Evolutionary conservation across 2,113 vertebrate species (phyloP).

Genomic region (Microcebus murinus): DNA sequence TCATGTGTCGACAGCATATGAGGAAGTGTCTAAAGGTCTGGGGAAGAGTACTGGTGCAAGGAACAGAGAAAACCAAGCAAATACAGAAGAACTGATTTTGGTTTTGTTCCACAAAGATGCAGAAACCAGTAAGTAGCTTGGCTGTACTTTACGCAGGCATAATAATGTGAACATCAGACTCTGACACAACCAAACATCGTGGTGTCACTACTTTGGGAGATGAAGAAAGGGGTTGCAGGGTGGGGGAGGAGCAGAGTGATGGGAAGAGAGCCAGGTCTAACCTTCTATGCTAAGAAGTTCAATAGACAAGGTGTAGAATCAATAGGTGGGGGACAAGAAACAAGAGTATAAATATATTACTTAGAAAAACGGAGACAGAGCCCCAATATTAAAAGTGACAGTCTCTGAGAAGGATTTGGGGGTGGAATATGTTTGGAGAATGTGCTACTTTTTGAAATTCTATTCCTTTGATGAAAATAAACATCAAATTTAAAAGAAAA

Average conservation of each 20-base stretch:
- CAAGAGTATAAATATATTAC: neutral
- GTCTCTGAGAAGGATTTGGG: neutral
- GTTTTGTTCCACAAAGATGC: neutral
- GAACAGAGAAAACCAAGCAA: neutral
- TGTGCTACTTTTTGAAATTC: neutral
- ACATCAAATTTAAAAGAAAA: neutral
- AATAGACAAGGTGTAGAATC: neutral
- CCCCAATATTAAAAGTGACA: neutral
- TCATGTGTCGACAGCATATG: neutral
- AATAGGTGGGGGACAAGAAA: neutral
- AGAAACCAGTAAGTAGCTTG: neutral
- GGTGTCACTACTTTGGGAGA: neutral
- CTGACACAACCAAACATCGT: neutral
- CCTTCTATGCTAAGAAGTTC: neutral
- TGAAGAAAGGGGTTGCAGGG: too few species aligned
- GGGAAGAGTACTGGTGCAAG: neutral
- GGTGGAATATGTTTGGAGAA: neutral
- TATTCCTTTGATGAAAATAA: constrained; percentile 21
- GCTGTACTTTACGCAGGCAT: neutral
- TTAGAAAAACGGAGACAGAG: neutral
- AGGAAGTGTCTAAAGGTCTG: neutral
- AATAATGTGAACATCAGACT: neutral
- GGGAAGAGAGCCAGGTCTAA: neutral
- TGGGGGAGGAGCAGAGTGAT: neutral
- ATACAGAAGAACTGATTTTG: neutral